phyloP scores from a whole-genome alignment of 2,888 invertebrate genomes.

The Ischnura elegans region DNA sequence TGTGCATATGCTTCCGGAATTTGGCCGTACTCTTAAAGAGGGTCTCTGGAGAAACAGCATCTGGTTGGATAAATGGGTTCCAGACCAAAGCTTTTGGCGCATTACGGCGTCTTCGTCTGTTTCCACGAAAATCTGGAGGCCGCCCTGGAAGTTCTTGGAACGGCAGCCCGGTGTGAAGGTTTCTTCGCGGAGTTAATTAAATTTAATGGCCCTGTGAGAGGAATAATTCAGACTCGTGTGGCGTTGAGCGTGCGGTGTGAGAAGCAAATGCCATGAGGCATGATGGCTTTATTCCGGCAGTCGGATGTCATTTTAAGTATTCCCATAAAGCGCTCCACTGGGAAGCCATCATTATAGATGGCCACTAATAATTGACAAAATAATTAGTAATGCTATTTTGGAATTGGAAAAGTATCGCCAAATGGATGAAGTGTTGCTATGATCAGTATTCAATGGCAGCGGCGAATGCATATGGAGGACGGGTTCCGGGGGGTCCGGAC shows the following conservation, averaged over 20 bases:
- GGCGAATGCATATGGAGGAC: too few relatives aligned
- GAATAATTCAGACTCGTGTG: neutral
- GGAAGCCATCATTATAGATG: too few relatives aligned
- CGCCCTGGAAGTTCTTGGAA: neutral
- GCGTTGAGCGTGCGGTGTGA: neutral
- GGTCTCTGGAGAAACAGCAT: neutral
- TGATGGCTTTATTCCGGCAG: neutral
- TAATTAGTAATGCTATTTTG: too few relatives aligned
- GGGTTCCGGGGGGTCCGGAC: too few relatives aligned
- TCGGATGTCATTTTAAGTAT: neutral
- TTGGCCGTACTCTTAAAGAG: neutral
- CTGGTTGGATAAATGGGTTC: constrained; percentile 7
- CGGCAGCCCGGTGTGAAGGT: too few relatives aligned
- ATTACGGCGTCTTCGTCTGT: neutral
- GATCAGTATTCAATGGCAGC: too few relatives aligned
- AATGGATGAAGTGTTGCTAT: too few relatives aligned
- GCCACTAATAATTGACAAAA: too few relatives aligned
- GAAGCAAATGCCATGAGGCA: neutral
- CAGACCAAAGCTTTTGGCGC: neutral
- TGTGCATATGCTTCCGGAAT: neutral
- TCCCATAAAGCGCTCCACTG: too few relatives aligned
- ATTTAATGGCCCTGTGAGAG: neutral
- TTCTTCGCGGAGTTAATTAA: neutral
- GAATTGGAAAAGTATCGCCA: too few relatives aligned
- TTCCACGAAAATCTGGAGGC: neutral